A percentile compares a stretch with the other conserved stretches of the same genome.
These are phyloP conservation scores for Perizoma flavofasciatum DNA, from an alignment of 2,888 invertebrate genomes.

Conservation along the genomic window DNA sequence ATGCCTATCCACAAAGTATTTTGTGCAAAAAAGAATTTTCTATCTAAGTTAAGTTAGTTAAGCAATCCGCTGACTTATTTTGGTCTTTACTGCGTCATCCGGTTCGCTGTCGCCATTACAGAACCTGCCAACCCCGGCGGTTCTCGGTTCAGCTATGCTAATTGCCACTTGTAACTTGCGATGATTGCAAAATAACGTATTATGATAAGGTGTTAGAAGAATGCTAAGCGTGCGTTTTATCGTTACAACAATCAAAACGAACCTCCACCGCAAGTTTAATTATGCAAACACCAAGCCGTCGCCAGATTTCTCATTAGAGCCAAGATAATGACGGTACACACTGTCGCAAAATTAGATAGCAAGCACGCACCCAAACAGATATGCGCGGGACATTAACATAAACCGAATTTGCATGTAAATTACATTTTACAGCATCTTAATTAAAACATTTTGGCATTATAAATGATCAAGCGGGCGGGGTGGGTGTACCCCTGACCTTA, in stretches of 20 bases:
- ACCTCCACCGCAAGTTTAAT: conserved; percentile 80
- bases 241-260: conserved; percentile 79
- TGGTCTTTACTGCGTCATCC: too few species aligned
- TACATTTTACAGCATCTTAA: conserved; percentile 85
- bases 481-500: conserved; percentile 71
- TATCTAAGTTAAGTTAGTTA: too few species aligned
- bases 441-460: conserved; percentile 85
- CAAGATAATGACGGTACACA: conserved; percentile 83
- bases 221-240: conserved; percentile 70
- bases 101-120: too few species aligned
- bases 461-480: conserved; percentile 80
- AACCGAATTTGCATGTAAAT: conserved; percentile 86
- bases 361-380: conserved; percentile 84
- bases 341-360: conserved; percentile 84
- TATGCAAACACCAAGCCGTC: conserved; percentile 83
- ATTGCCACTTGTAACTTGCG: too few species aligned
- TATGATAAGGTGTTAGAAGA: conserved; percentile 29
- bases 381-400: conserved; percentile 84
- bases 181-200: too few species aligned
- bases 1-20: too few species aligned
- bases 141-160: neutral
- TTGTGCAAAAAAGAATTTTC: too few species aligned
- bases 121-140: too few species aligned
- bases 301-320: conserved; percentile 84
- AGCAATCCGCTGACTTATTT: too few species aligned